phyloP scores from a whole-genome alignment of 2,888 invertebrate genomes.

The Monoplex corrugatus region DNA sequence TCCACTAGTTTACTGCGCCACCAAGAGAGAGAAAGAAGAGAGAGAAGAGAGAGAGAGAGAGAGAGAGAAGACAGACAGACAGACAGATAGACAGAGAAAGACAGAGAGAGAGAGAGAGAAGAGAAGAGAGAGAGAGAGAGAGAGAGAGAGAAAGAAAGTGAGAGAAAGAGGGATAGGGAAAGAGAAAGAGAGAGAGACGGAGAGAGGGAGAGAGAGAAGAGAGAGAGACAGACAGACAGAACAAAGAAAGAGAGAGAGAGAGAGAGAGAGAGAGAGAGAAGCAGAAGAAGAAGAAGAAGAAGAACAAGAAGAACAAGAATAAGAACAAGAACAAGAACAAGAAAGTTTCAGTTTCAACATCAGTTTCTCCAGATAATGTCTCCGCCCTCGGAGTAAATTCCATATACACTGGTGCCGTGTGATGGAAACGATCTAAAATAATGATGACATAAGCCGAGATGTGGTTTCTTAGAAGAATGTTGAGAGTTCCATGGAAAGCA shows the following conservation, averaged over 20 bases:
- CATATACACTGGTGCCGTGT: no score
- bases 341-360: no score
- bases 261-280: slow-evolving; percentile 28
- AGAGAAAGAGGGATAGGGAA: not conserved
- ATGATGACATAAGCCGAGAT: no score
- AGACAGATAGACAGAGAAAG: not conserved
- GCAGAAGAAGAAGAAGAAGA: not conserved
- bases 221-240: not conserved
- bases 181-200: not conserved
- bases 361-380: no score
- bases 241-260: not conserved
- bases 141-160: slow-evolving; percentile 19
- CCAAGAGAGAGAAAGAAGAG: not conserved
- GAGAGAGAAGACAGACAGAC: not conserved
- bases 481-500: no score
- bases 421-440: no score
- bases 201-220: slow-evolving; percentile 27
- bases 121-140: not conserved
- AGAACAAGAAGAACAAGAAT: not conserved
- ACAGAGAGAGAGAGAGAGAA: slow-evolving; percentile 2
- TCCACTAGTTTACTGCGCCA: no score
- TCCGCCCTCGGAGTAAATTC: no score
- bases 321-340: no score
- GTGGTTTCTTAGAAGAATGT: no score
- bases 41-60: not conserved